Conservation (phyloP, 2,888 invertebrate species). For the Xylophagus ater region DNA sequence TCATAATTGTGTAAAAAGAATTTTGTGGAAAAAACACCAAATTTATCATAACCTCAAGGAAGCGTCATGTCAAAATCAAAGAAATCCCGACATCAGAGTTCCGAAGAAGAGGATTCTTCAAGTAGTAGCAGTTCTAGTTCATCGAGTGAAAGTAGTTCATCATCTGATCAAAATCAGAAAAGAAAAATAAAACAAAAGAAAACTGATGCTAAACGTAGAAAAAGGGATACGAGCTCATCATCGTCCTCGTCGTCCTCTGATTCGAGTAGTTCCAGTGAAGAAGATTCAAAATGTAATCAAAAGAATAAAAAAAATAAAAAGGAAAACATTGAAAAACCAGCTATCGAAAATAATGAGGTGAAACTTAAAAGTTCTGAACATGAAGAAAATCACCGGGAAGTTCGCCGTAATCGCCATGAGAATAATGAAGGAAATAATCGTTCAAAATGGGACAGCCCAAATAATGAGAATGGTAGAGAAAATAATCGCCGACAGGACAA, state of each 20-base stretch:
- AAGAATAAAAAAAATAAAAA: slow-evolving; percentile 1
- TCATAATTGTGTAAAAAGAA: no score
- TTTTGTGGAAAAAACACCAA: no score
- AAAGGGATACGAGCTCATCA: no score
- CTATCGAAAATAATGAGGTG: neutral
- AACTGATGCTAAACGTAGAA: no score
- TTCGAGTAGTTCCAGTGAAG: no score
- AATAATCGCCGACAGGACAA: slow-evolving; percentile 15
- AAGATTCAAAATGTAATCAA: no score
- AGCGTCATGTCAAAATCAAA: slow-evolving; percentile 7
- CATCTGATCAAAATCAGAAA: no score
- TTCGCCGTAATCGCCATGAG: slow-evolving; percentile 4
- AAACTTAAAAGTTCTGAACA: neutral
- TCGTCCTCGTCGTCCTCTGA: slow-evolving; percentile 6
- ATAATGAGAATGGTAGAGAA: slow-evolving; percentile 14
- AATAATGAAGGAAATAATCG: slow-evolving; percentile 17
- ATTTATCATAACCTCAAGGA: neutral
- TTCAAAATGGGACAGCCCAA: slow-evolving; percentile 31
- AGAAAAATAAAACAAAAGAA: no score
- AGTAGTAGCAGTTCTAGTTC: neutral
- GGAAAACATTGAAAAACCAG: neutral
- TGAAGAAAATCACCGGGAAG: neutral
- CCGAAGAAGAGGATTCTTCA: neutral
- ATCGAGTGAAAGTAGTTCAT: no score
- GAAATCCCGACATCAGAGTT: slow-evolving; percentile 1